Evolutionary conservation across 1,140 invertebrate species (phyloP).

Genomic region (Hycleus phaleratus): DNA sequence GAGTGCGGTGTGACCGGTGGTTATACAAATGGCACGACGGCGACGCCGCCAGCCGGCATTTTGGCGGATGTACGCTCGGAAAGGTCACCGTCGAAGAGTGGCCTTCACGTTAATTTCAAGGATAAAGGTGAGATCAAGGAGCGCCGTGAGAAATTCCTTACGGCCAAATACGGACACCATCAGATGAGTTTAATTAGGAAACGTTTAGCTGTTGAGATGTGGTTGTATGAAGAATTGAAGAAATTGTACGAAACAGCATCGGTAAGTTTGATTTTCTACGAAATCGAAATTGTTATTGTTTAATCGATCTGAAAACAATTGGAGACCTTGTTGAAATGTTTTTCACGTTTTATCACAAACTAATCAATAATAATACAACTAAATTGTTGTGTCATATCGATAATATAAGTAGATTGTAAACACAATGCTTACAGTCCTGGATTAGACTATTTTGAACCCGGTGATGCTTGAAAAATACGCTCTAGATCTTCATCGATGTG

Average conservation of each 20-base stretch:
- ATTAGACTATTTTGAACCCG: no score
- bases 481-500: no score
- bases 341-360: no score
- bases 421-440: no score
- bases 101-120: constrained; percentile 80
- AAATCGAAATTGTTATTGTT: no score
- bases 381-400: no score
- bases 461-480: no score
- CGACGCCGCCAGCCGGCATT: constrained; percentile 35
- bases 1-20: constrained; percentile 41
- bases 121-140: constrained; percentile 79
- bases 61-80: constrained; percentile 49
- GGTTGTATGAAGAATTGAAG: constrained; percentile 92
- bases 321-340: no score
- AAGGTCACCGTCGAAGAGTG: constrained; percentile 66
- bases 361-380: no score
- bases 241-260: constrained; percentile 63
- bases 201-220: constrained; percentile 91
- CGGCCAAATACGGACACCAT: constrained; percentile 92
- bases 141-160: constrained; percentile 86
- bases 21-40: constrained; percentile 35
- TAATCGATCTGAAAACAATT: no score
- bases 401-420: no score
- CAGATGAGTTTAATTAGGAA: constrained; percentile 96
- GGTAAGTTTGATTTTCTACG: neutral